These are phyloP conservation scores for Aldrovandia affinis DNA, from an alignment of 2,797 vertebrate genomes.

Conservation along the genomic window DNA sequence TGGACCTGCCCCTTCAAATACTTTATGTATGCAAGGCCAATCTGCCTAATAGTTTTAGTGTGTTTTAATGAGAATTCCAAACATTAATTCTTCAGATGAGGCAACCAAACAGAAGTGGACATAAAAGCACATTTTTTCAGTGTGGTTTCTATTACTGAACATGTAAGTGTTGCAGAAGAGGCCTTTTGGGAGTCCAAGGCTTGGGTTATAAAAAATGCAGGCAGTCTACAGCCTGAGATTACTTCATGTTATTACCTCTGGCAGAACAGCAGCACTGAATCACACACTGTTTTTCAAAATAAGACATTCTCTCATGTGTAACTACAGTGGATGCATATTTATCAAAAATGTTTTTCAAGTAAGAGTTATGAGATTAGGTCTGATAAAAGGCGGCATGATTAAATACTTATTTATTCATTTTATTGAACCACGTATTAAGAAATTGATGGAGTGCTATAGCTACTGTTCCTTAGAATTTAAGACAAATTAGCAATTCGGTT, in stretches of 20 bases:
- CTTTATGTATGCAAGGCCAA: neutral
- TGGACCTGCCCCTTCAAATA: too few species aligned
- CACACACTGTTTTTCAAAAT: neutral
- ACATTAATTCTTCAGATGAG: neutral
- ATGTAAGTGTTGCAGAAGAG: neutral
- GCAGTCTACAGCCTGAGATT: neutral
- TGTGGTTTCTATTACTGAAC: neutral
- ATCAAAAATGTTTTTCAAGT: neutral
- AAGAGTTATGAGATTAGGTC: slow-evolving; percentile 15
- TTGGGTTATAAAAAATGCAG: neutral
- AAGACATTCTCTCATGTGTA: neutral
- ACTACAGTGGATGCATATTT: neutral
- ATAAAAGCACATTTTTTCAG: neutral
- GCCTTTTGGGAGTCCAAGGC: neutral
- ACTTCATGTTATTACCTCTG: neutral
- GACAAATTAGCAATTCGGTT: too few species aligned
- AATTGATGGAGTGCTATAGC: too few species aligned
- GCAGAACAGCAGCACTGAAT: too few species aligned
- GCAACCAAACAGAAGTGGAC: neutral
- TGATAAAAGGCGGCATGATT: neutral
- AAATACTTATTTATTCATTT: neutral
- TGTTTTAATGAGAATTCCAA: neutral
- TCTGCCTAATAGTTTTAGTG: neutral
- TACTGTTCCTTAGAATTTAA: too few species aligned
- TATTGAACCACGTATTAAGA: neutral